Evolutionary conservation across 2,888 invertebrate genomes (phyloP), one percentile per base, ranked within the genome.

Genomic region (Hypsopygia costalis): DNA sequence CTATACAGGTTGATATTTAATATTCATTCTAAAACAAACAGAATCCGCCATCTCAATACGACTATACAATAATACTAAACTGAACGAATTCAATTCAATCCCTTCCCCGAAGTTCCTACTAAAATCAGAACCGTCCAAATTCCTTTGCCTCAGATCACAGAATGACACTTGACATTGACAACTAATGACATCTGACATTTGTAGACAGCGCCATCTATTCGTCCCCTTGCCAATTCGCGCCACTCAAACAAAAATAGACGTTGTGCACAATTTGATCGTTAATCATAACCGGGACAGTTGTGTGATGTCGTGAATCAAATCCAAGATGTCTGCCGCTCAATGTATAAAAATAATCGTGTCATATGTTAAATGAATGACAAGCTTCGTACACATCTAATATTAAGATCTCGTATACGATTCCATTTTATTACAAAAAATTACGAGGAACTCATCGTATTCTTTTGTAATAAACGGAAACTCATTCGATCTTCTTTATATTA

Each of bases 141-240:
- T 16, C 16, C 16, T 16, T 16, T 16, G 16, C 40, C 42, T 9
- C 31, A 27, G 47, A 48, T 43, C 43, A 38, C 41, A 48, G 45
- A 58, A 54, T 53, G 59, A 60, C 66, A 64, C 55, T 61, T 25
- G n/a, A 25, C 8, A 25, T 25, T 25, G 25, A 25, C 25, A 25
- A 55, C 60, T 71, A 70, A 71, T 71, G 69, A 65, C 59, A 62
- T 55, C 53, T 67, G 70, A 65, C 71, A 58, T 52, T 41, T 46
- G 47, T 20, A 39, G 41, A 43, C 48, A 46, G 67, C 61, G 64
- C 64, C 65, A 66, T 64, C 62, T 60, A 54, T 51, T 46, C 16
- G 16, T 37, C 51, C 49, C 48, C 51, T 58, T 55, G 64, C 65
- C 68, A 62, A 65, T 67, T 62, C 61, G 58, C 53, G 60, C 51